A percentile compares a stretch with the other conserved stretches of the same genome.
phyloP scores from a whole-genome alignment of 2,888 invertebrate species.

The Dascillus cervinus region DNA sequence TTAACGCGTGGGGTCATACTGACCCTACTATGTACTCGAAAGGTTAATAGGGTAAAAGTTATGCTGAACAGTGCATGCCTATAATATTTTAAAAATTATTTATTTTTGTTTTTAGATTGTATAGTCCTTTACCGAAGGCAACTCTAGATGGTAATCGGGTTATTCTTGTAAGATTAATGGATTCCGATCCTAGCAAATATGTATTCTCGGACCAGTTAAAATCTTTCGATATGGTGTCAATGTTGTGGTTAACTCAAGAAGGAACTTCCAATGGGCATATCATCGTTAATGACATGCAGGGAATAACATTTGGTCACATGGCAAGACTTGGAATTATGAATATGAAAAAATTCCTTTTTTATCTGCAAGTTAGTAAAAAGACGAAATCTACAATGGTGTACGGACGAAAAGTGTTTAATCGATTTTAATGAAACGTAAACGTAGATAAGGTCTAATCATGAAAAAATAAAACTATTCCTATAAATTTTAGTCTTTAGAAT shows the following conservation, averaged over 20 bases:
- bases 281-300: conserved; percentile 55
- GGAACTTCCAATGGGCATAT: conserved; percentile 52
- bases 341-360: conserved; percentile 58
- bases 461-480: no score
- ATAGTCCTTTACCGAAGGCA: conserved; percentile 16
- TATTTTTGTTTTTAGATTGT: conserved; percentile 2
- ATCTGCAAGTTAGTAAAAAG: conserved; percentile 56
- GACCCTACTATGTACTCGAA: no score
- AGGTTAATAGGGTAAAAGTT: no score
- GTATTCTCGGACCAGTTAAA: conserved; percentile 47
- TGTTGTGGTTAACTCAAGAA: conserved; percentile 47
- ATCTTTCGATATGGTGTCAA: conserved; percentile 50
- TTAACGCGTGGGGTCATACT: no score
- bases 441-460: no score
- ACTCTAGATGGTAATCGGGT: conserved; percentile 28
- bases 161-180: conserved; percentile 35
- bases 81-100: no score
- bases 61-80: no score
- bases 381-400: no score
- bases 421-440: no score
- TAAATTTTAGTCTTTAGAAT: no score
- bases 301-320: conserved; percentile 52
- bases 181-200: conserved; percentile 53
- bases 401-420: no score
- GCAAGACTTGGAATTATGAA: conserved; percentile 52